Conservation (phyloP, 1,140 invertebrate genomes). For the Scaptomyza montana region DNA sequence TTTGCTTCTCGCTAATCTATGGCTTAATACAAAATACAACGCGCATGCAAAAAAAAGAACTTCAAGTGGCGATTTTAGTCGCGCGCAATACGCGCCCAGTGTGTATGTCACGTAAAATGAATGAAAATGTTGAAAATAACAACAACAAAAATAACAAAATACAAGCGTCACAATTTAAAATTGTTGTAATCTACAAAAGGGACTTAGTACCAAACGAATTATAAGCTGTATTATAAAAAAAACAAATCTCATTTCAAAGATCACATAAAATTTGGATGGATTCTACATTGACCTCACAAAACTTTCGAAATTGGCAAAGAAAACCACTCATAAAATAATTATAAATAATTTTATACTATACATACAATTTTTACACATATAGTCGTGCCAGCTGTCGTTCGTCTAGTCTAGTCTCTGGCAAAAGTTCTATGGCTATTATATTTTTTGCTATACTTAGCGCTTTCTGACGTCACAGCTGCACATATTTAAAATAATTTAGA, state of each 20-base stretch:
- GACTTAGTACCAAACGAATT: slow-evolving; percentile 11
- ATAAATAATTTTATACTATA: slow-evolving; percentile 40
- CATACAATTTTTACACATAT: slow-evolving; percentile 1
- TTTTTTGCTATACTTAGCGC: slow-evolving; percentile 19
- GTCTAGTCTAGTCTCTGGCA: slow-evolving; percentile 17
- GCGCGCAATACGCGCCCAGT: slow-evolving; percentile 46
- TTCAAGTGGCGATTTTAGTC: slow-evolving; percentile 30
- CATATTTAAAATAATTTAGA: slow-evolving; percentile 29
- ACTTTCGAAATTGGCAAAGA: slow-evolving; percentile 23
- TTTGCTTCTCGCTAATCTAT: slow-evolving; percentile 50
- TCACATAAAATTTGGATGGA: background rate
- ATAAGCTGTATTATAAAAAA: background rate
- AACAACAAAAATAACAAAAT: slow-evolving; percentile 9
- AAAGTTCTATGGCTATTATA: background rate
- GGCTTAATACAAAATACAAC: slow-evolving; percentile 20
- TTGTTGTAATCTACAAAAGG: background rate
- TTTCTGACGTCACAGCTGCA: slow-evolving; percentile 35
- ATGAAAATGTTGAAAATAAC: slow-evolving; percentile 44
- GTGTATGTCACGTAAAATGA: slow-evolving; percentile 73
- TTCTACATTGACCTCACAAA: slow-evolving; percentile 26
- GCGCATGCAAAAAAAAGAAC: slow-evolving; percentile 56
- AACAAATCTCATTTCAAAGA: background rate
- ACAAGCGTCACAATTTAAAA: slow-evolving; percentile 41
- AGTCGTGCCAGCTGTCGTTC: slow-evolving; percentile 31
- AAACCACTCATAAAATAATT: slow-evolving; percentile 17